Evolutionary conservation across 1,140 invertebrate genomes (phyloP), one percentile per base, ranked within the genome.

Genomic region (Penaeus japonicus): DNA sequence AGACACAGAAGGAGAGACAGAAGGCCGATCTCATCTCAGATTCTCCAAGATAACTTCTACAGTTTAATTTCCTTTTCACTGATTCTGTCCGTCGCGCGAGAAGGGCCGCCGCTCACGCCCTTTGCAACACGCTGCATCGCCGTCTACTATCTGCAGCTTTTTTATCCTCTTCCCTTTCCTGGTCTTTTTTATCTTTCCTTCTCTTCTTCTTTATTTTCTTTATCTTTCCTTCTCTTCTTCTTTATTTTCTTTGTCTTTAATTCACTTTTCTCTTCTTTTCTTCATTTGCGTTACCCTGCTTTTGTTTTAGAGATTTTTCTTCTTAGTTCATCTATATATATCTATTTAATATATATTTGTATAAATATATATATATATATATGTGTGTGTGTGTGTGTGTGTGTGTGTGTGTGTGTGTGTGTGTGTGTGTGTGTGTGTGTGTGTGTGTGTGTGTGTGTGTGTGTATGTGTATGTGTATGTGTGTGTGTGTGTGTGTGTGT

Each of bases 401-500:
- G n/a, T n/a, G n/a, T n/a, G n/a, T n/a, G n/a, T n/a, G n/a, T n/a
- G n/a, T n/a, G n/a, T n/a, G n/a, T n/a, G n/a, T n/a, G n/a, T n/a
- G n/a, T n/a, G 62, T 65, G 5, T 7, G n/a, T 65, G 62, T 65
- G 22, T 24, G 10, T 54, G 17, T 7, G 3, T 18, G 1, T 53
- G 47, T 3, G 55, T 55, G 35, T 20, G 30, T 0, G 7, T 1
- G 47, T 80, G 22, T 10, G 47, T 80, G 47, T 53, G 78, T 80
- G 30, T 22, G 22, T 53, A 53, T 80, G 75, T 78, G 75, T 78
- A 35, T 78, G 75, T 78, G 62, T 65, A 27, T 65, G 62, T 65
- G 62, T 65, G 62, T 65, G 62, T 65, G 62, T 65, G 62, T 65
- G 62, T 65, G 62, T 65, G 62, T 65, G 62, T 65, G 62, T 65